A percentile compares a stretch with the other conserved stretches of the same genome.
Conservation (phyloP, 2,888 invertebrate species). For the Busseola fusca region DNA sequence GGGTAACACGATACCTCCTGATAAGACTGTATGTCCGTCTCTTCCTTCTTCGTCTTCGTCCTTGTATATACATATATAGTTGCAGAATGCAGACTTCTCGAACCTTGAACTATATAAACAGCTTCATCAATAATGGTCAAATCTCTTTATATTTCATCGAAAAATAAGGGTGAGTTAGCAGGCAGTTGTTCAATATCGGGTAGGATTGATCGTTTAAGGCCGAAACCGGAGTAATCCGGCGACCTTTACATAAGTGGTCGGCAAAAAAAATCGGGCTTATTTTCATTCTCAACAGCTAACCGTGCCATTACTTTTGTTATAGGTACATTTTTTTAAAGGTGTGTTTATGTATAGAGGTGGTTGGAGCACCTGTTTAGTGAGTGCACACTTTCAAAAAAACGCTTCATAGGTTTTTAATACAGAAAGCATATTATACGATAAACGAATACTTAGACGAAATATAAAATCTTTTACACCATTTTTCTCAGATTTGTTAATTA, state of each 20-base stretch:
- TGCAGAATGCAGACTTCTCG: neutral
- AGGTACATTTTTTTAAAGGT: slow-evolving; percentile 15
- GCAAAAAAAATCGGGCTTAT: slow-evolving; percentile 41
- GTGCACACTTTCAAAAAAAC: too few relatives aligned
- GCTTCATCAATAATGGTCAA: neutral
- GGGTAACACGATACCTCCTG: too few relatives aligned
- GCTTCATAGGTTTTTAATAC: too few relatives aligned
- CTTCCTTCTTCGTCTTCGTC: too few relatives aligned
- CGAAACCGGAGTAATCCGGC: slow-evolving; percentile 38
- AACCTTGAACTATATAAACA: neutral
- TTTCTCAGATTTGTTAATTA: too few relatives aligned
- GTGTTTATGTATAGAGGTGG: neutral
- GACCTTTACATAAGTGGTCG: slow-evolving; percentile 44
- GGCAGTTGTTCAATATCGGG: slow-evolving; percentile 41
- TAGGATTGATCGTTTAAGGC: slow-evolving; percentile 45
- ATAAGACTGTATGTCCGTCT: too few relatives aligned
- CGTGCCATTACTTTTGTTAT: slow-evolving; percentile 30
- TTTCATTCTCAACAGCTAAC: slow-evolving; percentile 46
- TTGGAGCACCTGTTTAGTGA: slow-evolving; percentile 17
- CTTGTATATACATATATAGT: too few relatives aligned
- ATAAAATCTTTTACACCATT: too few relatives aligned
- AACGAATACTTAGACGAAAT: too few relatives aligned
- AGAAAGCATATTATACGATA: too few relatives aligned
- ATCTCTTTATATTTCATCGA: slow-evolving; percentile 25
- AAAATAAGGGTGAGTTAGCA: slow-evolving; percentile 30